Evolutionary conservation across 2,113 vertebrate species (phyloP), one percentile per base, ranked within the genome.

Genomic region (Megaceryle maxima): DNA sequence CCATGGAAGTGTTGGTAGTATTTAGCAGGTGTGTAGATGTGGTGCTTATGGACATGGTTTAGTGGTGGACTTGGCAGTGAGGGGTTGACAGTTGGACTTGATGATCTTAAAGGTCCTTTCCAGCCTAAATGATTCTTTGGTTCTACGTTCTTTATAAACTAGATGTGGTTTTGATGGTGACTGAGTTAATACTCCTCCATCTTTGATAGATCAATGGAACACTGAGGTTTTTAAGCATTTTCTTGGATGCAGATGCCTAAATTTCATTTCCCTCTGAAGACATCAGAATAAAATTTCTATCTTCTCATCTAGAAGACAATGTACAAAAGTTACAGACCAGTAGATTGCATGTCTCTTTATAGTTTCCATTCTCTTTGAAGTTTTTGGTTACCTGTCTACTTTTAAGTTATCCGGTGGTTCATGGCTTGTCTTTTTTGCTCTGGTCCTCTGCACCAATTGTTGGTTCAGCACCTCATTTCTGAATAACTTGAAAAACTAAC

Each of bases 341-440:
- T 39, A 46, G 13, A 31, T 57, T 57, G 39, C 2, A 16, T 0
- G 0, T 51, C 3, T 53, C 19, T 81, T n/a, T 37, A 51, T 6
- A 19, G 17, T 22, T 79, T 48, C 22, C 9, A 28, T 26, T 63
- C 78, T n/a, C 33, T 63, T 90, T 53, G 11, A 78, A 33, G 5
- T 73, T 46, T 67, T 51, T 10, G 8, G 3, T 2, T 48, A 53
- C 11, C 37, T 83, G 14, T n/a, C 17, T 86, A 16, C 13, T 46
- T 82, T 62, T 57, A 83, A 64, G 9, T 7, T 22, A 73, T 26
- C 19, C 29, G 4, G 18, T 5, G 1, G 19, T 41, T 57, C 18
- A 31, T 14, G 33, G 4, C 3, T 68, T 56, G 8, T 43, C 6
- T 56, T 77, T 75, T 50, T 25, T 53, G 28, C 51, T 87, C 29